Base-by-base conservation (phyloP, 1,140 invertebrate species). In the Polypedilum pembai region DNA sequence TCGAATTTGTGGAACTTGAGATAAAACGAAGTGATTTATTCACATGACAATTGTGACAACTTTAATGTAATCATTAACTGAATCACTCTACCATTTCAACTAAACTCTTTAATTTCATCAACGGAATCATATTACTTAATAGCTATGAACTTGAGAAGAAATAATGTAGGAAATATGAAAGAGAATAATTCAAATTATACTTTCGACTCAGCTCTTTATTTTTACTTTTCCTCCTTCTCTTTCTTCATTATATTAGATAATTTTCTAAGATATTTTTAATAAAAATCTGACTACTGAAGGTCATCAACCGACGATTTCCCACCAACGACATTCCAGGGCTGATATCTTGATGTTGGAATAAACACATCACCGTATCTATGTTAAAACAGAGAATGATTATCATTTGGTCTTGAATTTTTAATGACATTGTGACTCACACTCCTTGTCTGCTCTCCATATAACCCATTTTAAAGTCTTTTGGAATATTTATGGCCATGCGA, bases 381-480 rank as follows among this genome's bases (percentile, higher is more conserved):
- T 33, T 33, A 33, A 56, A 56, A 56, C 12, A 56, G 41, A 15
- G 12, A 56, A n/a, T n/a, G 45, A 56, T 56, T 56, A 56, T 4
- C 12, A 15, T 12, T 56, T n/a, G 10, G 4, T 56, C 10, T 56
- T 56, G 45, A 56, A 45, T 45, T 45, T 45, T 3, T 12, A 45
- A 56, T 56, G 15, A n/a, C n/a, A n/a, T n/a, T 56, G 45, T n/a
- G 7, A 56, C 73, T 74, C 41, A 74, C 73, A n/a, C 15, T 40
- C 41, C 45, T 63, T 5, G 24, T 33, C 73, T 45, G 2, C 41
- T 24, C 73, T 75, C 75, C 69, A 75, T 72, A 21, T 75, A 75
- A 8, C 75, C 75, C 75, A 76, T 74, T 73, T 74, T 74, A 65
- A 73, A 74, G 40, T 73, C 45, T 8, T 74, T 8, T 41, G 75